Evolutionary conservation across 2,113 vertebrate genomes (phyloP).

Genomic region (Strigops habroptila): DNA sequence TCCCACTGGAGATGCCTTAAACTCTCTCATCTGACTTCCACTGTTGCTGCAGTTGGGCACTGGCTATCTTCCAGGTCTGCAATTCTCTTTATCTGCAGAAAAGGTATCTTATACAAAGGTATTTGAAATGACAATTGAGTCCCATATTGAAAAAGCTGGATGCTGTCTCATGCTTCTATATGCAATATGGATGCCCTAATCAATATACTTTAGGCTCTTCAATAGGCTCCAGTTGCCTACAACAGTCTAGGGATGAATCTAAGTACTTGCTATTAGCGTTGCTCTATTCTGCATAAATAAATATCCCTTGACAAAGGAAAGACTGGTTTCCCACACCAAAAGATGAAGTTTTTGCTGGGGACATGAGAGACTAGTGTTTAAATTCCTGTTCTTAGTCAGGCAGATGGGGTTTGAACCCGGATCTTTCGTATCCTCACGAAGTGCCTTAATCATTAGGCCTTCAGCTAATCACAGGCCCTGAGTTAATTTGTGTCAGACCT

Average conservation of each 20-base stretch:
- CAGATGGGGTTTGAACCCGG: not conserved
- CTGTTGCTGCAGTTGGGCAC: not conserved
- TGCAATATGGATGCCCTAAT: not conserved
- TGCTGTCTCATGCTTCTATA: not conserved
- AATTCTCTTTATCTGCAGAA: not conserved
- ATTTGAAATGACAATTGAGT: not conserved
- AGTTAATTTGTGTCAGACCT: not conserved
- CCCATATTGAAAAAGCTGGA: not conserved
- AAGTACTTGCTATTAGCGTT: not conserved
- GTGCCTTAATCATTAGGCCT: not conserved
- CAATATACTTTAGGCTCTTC: not conserved
- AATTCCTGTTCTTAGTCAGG: not conserved
- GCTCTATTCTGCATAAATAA: not conserved
- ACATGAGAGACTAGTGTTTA: not conserved
- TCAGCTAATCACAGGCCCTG: conserved; percentile 4
- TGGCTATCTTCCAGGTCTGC: not conserved
- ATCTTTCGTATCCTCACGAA: conserved; percentile 18
- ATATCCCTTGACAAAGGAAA: not conserved
- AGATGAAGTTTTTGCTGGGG: not conserved
- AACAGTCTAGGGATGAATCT: not conserved
- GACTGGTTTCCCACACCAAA: not conserved
- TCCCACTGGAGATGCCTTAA: not conserved
- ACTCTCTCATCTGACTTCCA: not conserved
- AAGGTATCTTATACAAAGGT: not conserved
- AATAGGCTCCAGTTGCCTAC: not conserved